phyloP scores from a whole-genome alignment of 1,140 invertebrate species.

The Drosophila yakuba region DNA sequence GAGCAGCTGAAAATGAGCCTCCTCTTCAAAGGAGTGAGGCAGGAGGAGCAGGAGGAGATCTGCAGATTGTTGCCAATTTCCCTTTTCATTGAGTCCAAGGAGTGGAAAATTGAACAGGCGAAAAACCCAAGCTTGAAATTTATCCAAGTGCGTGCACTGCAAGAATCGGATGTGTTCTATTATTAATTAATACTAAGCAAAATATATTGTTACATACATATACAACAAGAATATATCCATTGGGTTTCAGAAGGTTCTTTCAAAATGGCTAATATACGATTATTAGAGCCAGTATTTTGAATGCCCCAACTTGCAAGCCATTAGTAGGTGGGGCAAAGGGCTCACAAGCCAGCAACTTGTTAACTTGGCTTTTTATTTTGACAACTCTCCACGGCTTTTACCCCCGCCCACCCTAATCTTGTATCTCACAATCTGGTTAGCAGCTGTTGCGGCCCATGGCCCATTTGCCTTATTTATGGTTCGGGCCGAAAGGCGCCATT shows the following conservation, averaged over 20 bases:
- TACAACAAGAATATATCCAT: no score
- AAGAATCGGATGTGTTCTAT: background rate
- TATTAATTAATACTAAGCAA: background rate
- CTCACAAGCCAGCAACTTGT: slow-evolving; percentile 68
- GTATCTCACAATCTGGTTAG: slow-evolving; percentile 37
- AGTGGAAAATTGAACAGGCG: background rate
- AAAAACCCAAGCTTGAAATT: no score
- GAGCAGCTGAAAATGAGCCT: slow-evolving; percentile 69
- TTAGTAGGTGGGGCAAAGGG: slow-evolving; percentile 4
- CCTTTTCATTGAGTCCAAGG: slow-evolving; percentile 30
- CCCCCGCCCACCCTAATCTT: slow-evolving; percentile 9
- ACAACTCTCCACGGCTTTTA: slow-evolving; percentile 15
- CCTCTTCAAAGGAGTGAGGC: slow-evolving; percentile 36
- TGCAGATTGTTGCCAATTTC: slow-evolving; percentile 32
- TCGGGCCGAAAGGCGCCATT: slow-evolving; percentile 48
- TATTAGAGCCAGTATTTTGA: background rate
- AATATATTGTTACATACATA: no score
- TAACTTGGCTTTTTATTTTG: slow-evolving; percentile 79
- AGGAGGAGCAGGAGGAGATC: slow-evolving; percentile 4
- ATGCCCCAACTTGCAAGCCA: background rate
- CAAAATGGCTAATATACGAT: background rate
- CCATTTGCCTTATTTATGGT: slow-evolving; percentile 59
- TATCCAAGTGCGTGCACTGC: slow-evolving; percentile 4
- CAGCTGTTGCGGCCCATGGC: slow-evolving; percentile 65
- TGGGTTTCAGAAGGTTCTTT: no score